phyloP scores from a whole-genome alignment of 2,797 vertebrate genomes.

The Xenopus petersii region DNA sequence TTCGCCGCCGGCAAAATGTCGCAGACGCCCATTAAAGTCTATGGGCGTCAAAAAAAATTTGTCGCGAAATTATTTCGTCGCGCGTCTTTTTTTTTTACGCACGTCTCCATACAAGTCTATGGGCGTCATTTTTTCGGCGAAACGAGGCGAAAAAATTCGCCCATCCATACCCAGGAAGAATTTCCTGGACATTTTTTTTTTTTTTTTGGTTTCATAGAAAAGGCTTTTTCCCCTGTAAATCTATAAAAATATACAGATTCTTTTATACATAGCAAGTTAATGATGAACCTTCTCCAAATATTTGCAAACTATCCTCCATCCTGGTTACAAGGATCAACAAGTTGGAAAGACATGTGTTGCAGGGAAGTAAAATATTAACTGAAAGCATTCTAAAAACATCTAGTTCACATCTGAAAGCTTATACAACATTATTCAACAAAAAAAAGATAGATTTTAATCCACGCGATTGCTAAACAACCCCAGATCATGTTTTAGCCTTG shows the following conservation, averaged over 20 bases:
- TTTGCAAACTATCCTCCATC: constrained; percentile 46
- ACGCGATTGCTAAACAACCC: neutral
- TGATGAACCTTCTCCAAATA: constrained; percentile 48
- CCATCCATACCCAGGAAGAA: no score
- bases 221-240: no score
- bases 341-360: constrained; percentile 36
- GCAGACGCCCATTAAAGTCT: no score
- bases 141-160: no score
- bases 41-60: no score
- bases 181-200: no score
- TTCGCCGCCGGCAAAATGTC: no score
- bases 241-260: constrained; percentile 27
- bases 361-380: constrained; percentile 46
- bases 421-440: constrained; percentile 9
- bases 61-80: no score
- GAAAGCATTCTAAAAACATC: constrained; percentile 30
- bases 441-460: neutral
- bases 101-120: no score
- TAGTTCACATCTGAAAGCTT: constrained; percentile 52
- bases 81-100: no score
- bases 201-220: no score
- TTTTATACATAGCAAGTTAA: constrained; percentile 42
- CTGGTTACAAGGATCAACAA: constrained; percentile 50
- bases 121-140: no score
- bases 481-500: neutral